Percentiles rank a stretch among this genome's conserved stretches.
Evolutionary conservation across 2,113 vertebrate species (phyloP).

Genomic region (Micronycteris hirsuta): DNA sequence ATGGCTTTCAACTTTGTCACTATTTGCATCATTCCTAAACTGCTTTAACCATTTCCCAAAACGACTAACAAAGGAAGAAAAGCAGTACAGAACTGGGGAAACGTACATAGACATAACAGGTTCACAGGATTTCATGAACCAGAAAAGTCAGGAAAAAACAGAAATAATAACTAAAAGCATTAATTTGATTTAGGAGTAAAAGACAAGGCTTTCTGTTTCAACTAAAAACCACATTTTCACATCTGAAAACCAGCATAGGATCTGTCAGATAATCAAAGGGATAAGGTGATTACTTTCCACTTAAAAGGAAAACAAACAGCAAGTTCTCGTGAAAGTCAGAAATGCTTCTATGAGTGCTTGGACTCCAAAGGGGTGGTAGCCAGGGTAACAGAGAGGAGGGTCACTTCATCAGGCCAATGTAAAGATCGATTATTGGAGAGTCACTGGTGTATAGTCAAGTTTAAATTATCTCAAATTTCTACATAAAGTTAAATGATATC

Average conservation of each 20-base stretch:
- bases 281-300: constrained; percentile 12
- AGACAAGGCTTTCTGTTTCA: constrained; percentile 37
- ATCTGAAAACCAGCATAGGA: not conserved
- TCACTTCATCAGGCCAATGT: not conserved
- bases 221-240: constrained; percentile 37
- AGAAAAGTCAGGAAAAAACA: not conserved
- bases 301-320: not conserved
- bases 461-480: not conserved
- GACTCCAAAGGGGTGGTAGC: not conserved
- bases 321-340: not conserved
- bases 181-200: constrained; percentile 42
- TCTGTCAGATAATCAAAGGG: constrained; percentile 9
- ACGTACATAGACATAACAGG: not conserved
- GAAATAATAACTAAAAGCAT: not conserved
- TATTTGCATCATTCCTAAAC: not conserved
- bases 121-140: not conserved
- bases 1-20: not conserved
- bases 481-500: not conserved
- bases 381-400: not conserved
- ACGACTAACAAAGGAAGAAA: not conserved
- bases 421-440: not conserved
- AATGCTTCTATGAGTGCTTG: not conserved
- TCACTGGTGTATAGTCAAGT: not conserved
- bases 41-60: constrained; percentile 6
- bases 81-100: not conserved